Percentiles rank a stretch among this genome's conserved stretches.
Evolutionary conservation across 2,797 vertebrate genomes (phyloP).

Genomic region (Natrix natrix): DNA sequence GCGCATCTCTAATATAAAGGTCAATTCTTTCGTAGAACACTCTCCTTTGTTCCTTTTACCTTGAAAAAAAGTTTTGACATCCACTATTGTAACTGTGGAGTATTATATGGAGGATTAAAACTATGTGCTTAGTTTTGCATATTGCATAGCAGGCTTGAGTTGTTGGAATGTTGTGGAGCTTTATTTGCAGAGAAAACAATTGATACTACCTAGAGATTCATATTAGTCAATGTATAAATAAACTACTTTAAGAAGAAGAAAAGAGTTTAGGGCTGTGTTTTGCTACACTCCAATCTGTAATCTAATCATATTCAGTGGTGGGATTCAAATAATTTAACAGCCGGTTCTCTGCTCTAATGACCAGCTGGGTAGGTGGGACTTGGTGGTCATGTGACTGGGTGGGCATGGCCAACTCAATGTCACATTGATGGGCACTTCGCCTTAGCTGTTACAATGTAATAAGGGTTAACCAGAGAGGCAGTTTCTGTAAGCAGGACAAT

Average conservation of each 20-base stretch:
- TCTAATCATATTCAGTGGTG: conserved; percentile 52
- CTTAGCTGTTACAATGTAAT: no score
- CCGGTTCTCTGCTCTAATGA: no score
- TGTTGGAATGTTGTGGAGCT: conserved; percentile 76
- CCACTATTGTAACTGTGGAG: conserved; percentile 66
- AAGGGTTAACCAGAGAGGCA: no score
- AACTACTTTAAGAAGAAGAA: conserved; percentile 52
- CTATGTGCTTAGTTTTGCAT: conserved; percentile 73
- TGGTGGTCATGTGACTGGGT: no score
- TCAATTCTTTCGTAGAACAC: conserved; percentile 20
- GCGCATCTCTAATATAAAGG: conserved; percentile 47
- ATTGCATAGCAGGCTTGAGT: conserved; percentile 75
- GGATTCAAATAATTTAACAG: no score
- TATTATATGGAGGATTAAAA: conserved; percentile 70
- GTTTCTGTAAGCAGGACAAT: no score
- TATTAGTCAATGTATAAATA: conserved; percentile 62
- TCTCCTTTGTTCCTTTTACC: conserved; percentile 35
- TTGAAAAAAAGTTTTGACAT: conserved; percentile 65
- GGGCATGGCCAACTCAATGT: no score
- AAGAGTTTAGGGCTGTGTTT: conserved; percentile 60
- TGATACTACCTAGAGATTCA: conserved; percentile 63
- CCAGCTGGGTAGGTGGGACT: no score
- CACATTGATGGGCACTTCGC: no score
- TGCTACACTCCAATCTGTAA: conserved; percentile 65
- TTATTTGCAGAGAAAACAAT: conserved; percentile 81